Evolutionary conservation across 2,113 vertebrate genomes (phyloP).

Genomic region (Saccopteryx leptura): DNA sequence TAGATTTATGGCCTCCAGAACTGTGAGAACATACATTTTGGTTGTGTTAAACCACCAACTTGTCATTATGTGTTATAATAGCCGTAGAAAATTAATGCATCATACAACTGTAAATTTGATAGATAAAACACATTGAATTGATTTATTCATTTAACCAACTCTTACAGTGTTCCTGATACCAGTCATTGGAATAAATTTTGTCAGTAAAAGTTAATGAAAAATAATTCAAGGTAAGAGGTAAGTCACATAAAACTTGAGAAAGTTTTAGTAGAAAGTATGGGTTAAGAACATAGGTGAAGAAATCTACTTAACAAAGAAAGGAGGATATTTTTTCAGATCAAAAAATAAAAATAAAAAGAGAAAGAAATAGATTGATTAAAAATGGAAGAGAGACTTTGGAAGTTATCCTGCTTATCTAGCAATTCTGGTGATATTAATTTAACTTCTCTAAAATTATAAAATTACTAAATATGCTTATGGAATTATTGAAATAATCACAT

Average conservation of each 20-base stretch:
- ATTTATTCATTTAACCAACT: not conserved
- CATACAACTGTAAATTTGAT: not conserved
- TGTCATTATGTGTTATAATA: not conserved
- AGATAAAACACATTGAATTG: not conserved
- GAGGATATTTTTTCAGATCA: not conserved
- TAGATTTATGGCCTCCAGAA: not conserved
- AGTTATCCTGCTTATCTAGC: not conserved
- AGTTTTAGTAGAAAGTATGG: not conserved
- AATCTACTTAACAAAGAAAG: not conserved
- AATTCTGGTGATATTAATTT: not conserved
- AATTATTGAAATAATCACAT: not conserved
- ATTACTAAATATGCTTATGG: not conserved
- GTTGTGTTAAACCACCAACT: not conserved
- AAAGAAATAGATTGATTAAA: not conserved
- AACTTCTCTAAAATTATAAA: not conserved
- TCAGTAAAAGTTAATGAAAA: not conserved
- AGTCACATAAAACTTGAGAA: not conserved
- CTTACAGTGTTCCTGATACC: not conserved
- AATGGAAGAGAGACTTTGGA: not conserved
- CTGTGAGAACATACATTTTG: too few relatives aligned
- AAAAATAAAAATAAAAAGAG: not conserved
- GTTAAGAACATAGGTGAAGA: not conserved
- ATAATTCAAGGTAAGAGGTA: not conserved
- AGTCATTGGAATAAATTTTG: not conserved
- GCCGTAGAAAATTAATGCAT: not conserved